Base-by-base conservation (phyloP, 1,140 invertebrate genomes). In the Drosophila setifemur region DNA sequence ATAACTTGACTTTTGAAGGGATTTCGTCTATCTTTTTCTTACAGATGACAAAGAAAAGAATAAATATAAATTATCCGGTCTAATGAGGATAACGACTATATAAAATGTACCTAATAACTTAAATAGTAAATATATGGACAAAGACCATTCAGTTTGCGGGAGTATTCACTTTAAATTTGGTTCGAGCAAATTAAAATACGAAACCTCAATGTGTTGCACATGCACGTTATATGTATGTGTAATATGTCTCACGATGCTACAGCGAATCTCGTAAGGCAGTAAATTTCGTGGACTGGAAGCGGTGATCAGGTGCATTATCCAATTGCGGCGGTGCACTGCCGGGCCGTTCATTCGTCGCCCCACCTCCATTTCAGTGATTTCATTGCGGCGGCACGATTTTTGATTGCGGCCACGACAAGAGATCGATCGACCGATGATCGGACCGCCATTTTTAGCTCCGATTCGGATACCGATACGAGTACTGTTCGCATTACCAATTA, bases 241-340 rank as follows among this genome's bases (percentile, higher is more conserved):
- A 39, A 25, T 19, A 26, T 23, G 21, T 29, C 50, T 69, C 42
- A 48, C 64, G 64, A 47, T 21, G 43, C 42, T 31, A 67, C 37
- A 16, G 33, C 5, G 6, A 16, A 37, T 16, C 39, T 44, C 28
- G 44, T 42, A 53, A 50, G 42, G 55, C 55, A 63, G 66, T 58
- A 67, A 72, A 55, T 72, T 64, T 67, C 48, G 67, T 66, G 64
- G 43, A 64, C 47, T 67, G 55, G 71, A 87, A 86, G 74, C 81
- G 68, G 81, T 75, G 81, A 85, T 86, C 81, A 86, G 81, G 81
- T 86, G 81, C 69, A 86, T 86, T 87, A 86, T 87, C 76, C 81
- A 86, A 86, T 76, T 86, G 81, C 72, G 72, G 64, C 73, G 68
- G 67, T 69, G 82, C 55, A 63, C 55, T 58, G 35, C 73, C 43